Percentiles rank a stretch among this genome's conserved stretches.
phyloP scores from a whole-genome alignment of 2,888 invertebrate genomes.

The Blastobasis lacticolella region DNA sequence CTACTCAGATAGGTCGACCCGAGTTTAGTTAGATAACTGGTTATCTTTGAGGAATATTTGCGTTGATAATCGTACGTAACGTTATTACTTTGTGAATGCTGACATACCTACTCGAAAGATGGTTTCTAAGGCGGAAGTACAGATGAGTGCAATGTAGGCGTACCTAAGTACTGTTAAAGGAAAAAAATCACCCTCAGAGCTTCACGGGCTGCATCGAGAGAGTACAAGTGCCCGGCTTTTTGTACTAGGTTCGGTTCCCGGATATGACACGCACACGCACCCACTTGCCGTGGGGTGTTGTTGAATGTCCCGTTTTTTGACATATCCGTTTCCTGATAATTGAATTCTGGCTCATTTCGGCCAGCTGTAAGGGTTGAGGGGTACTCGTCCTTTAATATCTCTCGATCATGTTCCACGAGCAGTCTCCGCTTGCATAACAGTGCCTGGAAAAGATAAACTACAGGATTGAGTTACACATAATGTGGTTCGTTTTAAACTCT shows the following conservation, averaged over 20 bases:
- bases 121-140: constrained; percentile 36
- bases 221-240: constrained; percentile 46
- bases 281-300: background rate
- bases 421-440: too few relatives aligned
- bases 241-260: constrained; percentile 33
- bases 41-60: too few relatives aligned
- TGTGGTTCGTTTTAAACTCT: background rate
- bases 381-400: too few relatives aligned
- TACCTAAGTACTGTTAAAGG: too few relatives aligned
- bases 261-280: constrained; percentile 18
- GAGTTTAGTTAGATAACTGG: too few relatives aligned
- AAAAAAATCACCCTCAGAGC: constrained; percentile 37
- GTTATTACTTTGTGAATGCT: too few relatives aligned
- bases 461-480: background rate
- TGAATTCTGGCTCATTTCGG: background rate
- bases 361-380: too few relatives aligned
- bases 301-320: background rate
- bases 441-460: too few relatives aligned
- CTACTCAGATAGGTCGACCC: too few relatives aligned
- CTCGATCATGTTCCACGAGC: too few relatives aligned
- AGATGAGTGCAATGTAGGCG: constrained; percentile 21
- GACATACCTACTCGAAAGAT: too few relatives aligned
- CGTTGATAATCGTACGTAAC: too few relatives aligned
- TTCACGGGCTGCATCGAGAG: constrained; percentile 26
- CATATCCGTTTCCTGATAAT: constrained; percentile 4